These are phyloP conservation scores for Mnemiopsis leidyi DNA, from an alignment of 37 sponge, comb jelly and placozoan genomes.

Conservation along the genomic window DNA sequence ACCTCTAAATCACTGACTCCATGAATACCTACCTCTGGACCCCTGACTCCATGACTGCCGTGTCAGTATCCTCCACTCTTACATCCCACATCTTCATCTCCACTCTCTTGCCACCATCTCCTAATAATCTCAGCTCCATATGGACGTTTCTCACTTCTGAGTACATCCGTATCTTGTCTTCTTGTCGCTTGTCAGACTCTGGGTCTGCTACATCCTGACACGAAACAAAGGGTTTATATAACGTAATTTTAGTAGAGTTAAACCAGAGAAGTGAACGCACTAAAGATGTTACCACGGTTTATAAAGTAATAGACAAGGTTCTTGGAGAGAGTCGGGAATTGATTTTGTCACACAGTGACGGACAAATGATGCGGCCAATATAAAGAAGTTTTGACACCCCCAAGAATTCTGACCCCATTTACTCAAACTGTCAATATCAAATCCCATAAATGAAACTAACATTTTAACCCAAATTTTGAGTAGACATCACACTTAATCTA, in stretches of 20 bases:
- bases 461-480: no score
- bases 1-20: background rate
- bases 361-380: no score
- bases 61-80: slow-evolving; percentile 45
- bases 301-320: background rate
- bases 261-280: no score
- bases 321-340: no score
- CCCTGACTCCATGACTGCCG: slow-evolving; percentile 22
- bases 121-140: background rate
- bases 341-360: no score
- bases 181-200: background rate
- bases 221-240: no score
- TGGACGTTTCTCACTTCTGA: background rate
- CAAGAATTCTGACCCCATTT: no score
- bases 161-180: slow-evolving; percentile 20
- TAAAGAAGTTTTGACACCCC: no score
- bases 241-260: no score
- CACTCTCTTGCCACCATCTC: slow-evolving; percentile 23
- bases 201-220: background rate
- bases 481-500: no score
- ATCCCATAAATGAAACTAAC: no score
- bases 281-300: background rate
- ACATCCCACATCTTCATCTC: slow-evolving; percentile 38
- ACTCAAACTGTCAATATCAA: no score
- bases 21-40: slow-evolving; percentile 5